These are phyloP conservation scores for Xiphorhynchus elegans DNA, from an alignment of 2,113 vertebrate species.

Conservation along the genomic window DNA sequence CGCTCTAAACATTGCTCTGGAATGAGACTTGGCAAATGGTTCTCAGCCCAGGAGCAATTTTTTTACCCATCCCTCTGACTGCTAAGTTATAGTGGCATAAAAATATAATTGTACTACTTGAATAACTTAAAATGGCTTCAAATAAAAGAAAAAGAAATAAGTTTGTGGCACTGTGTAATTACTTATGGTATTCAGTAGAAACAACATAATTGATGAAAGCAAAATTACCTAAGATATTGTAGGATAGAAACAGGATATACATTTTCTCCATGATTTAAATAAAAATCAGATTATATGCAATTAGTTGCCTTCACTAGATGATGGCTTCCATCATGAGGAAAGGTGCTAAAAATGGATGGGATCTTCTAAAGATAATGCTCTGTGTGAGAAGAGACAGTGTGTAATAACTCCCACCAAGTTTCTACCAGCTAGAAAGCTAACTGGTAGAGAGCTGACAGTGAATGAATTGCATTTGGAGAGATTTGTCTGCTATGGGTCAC, in stretches of 20 bases:
- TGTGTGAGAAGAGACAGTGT: neutral
- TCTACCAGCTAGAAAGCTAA: neutral
- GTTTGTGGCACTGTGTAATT: neutral
- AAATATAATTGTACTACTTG: constrained; percentile 7
- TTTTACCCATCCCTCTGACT: constrained; percentile 35
- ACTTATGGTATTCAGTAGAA: neutral
- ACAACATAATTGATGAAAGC: neutral
- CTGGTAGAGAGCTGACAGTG: neutral
- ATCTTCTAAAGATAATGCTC: neutral
- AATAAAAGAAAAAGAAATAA: constrained; percentile 41
- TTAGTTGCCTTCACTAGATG: neutral
- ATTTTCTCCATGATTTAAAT: neutral
- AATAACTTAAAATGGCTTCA: constrained; percentile 22
- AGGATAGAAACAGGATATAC: neutral
- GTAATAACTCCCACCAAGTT: neutral
- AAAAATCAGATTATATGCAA: neutral
- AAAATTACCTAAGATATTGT: neutral
- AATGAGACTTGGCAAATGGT: constrained; percentile 49
- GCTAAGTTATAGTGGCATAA: constrained; percentile 39
- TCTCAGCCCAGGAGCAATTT: constrained; percentile 7
- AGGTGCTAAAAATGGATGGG: neutral
- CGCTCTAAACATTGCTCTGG: neutral
- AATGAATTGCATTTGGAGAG: neutral
- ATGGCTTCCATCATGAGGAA: neutral
- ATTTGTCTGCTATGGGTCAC: neutral